Evolutionary conservation across 1,140 invertebrate species (phyloP).

Genomic region (Ruditapes philippinarum): DNA sequence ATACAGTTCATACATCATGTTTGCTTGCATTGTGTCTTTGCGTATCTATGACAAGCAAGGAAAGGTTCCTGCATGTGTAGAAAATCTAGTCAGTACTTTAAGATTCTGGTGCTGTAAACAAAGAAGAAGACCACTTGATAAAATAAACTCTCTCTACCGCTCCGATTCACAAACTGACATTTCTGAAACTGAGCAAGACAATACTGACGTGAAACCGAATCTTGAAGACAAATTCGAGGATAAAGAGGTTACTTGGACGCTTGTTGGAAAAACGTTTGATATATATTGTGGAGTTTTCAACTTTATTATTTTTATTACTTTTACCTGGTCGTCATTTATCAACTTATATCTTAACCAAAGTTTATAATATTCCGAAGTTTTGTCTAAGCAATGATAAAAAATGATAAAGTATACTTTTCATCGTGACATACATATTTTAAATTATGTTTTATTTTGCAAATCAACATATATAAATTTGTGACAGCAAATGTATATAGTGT

Average conservation of each 20-base stretch:
- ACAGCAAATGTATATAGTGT: no score
- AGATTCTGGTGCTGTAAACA: not conserved
- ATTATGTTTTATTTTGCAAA: no score
- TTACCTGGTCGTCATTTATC: not conserved
- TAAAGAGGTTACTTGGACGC: constrained; percentile 24
- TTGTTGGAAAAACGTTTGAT: constrained; percentile 49
- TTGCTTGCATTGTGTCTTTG: constrained; percentile 4
- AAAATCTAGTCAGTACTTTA: not conserved
- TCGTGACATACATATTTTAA: no score
- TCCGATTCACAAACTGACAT: not conserved
- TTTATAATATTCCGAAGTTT: no score
- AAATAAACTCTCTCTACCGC: not conserved
- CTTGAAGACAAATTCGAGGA: not conserved
- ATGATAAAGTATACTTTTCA: no score
- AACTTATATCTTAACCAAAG: no score
- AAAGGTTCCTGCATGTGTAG: not conserved
- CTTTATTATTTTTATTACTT: not conserved
- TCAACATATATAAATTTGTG: no score
- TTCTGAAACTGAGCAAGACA: not conserved
- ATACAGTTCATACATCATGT: constrained; percentile 18
- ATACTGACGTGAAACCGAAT: not conserved
- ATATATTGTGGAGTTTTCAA: not conserved
- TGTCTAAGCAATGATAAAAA: no score
- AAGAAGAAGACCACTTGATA: not conserved
- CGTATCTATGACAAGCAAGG: constrained; percentile 32